These are phyloP conservation scores for Scytalopus superciliaris DNA, from an alignment of 2,113 vertebrate genomes.

Conservation along the genomic window DNA sequence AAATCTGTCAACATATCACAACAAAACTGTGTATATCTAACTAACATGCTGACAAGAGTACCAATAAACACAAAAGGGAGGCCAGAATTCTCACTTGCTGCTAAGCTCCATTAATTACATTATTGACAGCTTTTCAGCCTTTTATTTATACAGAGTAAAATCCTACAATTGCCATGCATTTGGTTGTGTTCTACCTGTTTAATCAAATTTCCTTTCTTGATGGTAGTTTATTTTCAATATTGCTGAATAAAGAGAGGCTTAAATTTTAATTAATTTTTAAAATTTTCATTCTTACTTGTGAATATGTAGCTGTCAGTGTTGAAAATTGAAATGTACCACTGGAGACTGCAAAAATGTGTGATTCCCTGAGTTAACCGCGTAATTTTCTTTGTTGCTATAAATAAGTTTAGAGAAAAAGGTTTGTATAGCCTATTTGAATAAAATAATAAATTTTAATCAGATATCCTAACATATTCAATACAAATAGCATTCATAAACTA, in stretches of 20 bases:
- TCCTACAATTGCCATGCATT: neutral
- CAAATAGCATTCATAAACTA: neutral
- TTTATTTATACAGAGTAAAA: neutral
- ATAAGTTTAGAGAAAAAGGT: neutral
- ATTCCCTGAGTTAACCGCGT: neutral
- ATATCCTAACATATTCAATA: neutral
- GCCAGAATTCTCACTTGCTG: neutral
- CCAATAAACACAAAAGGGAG: neutral
- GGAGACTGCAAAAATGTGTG: neutral
- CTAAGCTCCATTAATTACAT: conserved; percentile 1
- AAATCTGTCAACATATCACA: conserved; percentile 53
- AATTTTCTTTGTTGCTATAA: neutral
- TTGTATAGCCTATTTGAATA: neutral
- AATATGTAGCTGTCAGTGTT: neutral
- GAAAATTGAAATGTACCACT: neutral
- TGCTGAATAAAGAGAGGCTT: neutral
- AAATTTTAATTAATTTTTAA: neutral
- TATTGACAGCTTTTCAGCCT: neutral
- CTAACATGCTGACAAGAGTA: conserved; percentile 16
- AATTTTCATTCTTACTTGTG: neutral
- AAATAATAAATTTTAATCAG: neutral
- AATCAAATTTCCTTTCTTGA: neutral
- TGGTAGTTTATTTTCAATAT: neutral
- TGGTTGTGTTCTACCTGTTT: neutral
- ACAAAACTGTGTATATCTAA: conserved; percentile 1